These are phyloP conservation scores for Drosophila algonquin DNA, from an alignment of 2,888 invertebrate genomes.

Conservation along the genomic window DNA sequence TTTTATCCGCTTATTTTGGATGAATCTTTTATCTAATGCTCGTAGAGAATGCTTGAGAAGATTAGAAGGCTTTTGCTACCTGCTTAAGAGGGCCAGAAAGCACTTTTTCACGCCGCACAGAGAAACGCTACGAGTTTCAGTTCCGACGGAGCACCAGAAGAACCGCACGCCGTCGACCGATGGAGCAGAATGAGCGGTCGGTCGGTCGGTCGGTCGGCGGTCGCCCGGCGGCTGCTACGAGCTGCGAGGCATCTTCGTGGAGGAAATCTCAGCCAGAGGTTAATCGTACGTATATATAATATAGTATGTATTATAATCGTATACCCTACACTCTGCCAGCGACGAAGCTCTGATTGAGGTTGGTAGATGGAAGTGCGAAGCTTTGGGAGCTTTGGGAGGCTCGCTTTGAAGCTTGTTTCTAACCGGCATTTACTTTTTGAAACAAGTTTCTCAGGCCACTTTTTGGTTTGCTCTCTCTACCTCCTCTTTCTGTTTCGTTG, in stretches of 20 bases:
- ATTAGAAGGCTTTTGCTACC: constrained; percentile 36
- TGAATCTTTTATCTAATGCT: constrained; percentile 26
- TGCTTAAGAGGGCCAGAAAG: constrained; percentile 23
- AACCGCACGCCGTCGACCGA: constrained; percentile 67
- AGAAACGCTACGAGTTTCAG: constrained; percentile 11
- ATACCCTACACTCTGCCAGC: background rate
- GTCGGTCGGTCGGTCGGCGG: background rate
- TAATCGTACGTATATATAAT: constrained; percentile 3
- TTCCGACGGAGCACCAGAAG: constrained; percentile 34
- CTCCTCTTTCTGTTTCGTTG: constrained; percentile 27
- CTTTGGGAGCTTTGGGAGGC: constrained; percentile 43
- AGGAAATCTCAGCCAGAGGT: constrained; percentile 60
- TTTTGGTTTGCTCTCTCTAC: constrained; percentile 31
- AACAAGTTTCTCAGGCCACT: constrained; percentile 57
- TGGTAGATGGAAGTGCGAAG: constrained; percentile 2
- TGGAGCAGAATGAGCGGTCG: constrained; percentile 62
- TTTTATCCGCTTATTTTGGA: constrained; percentile 31
- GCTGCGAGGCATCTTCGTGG: constrained; percentile 67
- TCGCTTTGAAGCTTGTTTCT: constrained; percentile 53
- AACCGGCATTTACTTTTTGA: constrained; percentile 63
- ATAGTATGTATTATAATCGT: background rate
- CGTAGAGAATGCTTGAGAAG: constrained; percentile 30
- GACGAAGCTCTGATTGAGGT: background rate
- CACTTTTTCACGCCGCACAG: constrained; percentile 52
- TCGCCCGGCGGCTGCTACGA: constrained; percentile 34